Evolutionary conservation across 37 sponge, comb jelly and placozoan species (phyloP).

Genomic region (Bolinopsis microptera): DNA sequence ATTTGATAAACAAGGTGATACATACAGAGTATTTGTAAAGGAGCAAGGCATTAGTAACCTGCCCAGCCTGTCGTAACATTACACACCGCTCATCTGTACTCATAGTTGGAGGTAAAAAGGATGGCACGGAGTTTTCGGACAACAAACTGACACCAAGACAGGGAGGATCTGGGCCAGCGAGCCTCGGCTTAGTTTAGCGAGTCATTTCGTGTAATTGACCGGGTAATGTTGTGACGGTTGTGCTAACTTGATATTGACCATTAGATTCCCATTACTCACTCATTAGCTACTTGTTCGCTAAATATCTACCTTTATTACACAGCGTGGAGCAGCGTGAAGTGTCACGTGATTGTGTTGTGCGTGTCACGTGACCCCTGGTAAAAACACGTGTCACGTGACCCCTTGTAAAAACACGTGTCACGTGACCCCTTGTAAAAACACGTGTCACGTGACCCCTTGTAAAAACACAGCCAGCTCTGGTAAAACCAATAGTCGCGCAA

Average conservation of each 20-base stretch:
- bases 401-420: neutral
- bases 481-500: too few relatives aligned
- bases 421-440: neutral
- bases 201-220: constrained; percentile 17
- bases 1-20: neutral
- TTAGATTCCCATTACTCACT: neutral
- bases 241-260: constrained; percentile 23
- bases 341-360: neutral
- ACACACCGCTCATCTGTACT: too few relatives aligned
- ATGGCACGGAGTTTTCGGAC: neutral
- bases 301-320: neutral
- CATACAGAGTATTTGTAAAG: neutral
- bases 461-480: too few relatives aligned
- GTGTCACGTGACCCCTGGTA: neutral
- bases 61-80: too few relatives aligned
- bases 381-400: neutral
- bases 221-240: neutral
- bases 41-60: neutral
- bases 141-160: neutral
- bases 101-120: too few relatives aligned
- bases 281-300: neutral
- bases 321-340: neutral
- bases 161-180: neutral
- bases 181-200: neutral
- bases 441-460: neutral